Evolutionary conservation across 1,140 invertebrate species (phyloP), one percentile per base, ranked within the genome.

Genomic region (Papilio helenus): DNA sequence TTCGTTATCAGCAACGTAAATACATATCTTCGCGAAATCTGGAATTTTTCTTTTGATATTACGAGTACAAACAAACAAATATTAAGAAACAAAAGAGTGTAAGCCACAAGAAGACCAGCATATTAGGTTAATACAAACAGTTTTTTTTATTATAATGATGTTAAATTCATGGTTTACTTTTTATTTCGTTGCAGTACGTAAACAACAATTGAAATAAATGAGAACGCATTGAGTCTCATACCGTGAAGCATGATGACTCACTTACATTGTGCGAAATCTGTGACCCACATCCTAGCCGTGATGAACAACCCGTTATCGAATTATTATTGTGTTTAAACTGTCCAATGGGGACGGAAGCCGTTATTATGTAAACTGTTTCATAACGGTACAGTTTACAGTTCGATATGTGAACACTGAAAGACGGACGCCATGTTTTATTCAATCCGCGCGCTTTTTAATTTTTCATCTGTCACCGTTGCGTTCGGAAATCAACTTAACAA

Each of bases 381-480:
- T 73, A 73, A 73, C 72, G 72, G 72, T 73, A 73, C 23, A 73
- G 72, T 73, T 73, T 73, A 73, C 72, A 73, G 72, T 73, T 73
- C 72, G 72, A 46, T 73, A 46, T 73, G 42, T 46, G 20, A 73
- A 73, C n/a, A 72, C 72, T 73, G 72, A 73, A 73, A 73, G 18
- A 20, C 42, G 72, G 10, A 39, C 72, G 72, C 72, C 34, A 73
- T 73, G 42, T 73, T 73, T 73, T 73, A 73, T 73, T 73, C 72
- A 73, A 73, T 73, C 49, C 72, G n/a, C 72, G 34, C 72, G 39
- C 39, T 73, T 73, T 61, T 73, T 44, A 73, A 73, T 49, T 44
- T 73, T 73, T 44, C 9, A 73, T 26, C 72, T 16, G 71, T 46
- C 26, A 61, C 58, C 3, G 10, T 26, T 61, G 58, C 23, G 23